Conservation (phyloP, 2,888 invertebrate genomes). For the Gnatocerus cornutus region DNA sequence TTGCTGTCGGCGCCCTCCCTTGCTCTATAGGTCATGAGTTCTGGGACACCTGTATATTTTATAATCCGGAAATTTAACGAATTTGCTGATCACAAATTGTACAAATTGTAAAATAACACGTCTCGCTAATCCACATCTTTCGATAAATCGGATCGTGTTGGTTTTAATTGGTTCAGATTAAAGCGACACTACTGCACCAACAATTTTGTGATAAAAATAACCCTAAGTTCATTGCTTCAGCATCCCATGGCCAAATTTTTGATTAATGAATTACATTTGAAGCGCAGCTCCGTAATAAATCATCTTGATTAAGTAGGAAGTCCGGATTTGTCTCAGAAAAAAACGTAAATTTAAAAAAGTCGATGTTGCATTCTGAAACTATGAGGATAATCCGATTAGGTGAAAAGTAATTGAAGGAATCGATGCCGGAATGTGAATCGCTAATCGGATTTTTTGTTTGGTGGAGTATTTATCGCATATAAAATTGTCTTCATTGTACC, state of each 20-base stretch:
- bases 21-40: too few species aligned
- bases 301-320: slow-evolving; percentile 20
- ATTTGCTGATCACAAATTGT: too few species aligned
- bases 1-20: too few species aligned
- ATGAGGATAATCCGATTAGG: not conserved
- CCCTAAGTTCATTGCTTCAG: not conserved
- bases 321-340: slow-evolving; percentile 6
- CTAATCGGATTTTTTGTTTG: not conserved
- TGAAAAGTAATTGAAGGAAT: not conserved
- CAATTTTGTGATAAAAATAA: too few species aligned
- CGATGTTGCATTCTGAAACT: too few species aligned
- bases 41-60: too few species aligned
- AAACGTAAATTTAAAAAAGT: not conserved
- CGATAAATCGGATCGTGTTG: too few species aligned
- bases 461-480: not conserved
- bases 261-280: slow-evolving; percentile 4
- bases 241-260: not conserved
- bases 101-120: too few species aligned
- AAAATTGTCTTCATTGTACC: slow-evolving; percentile 9
- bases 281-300: slow-evolving; percentile 14
- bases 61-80: too few species aligned
- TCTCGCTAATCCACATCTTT: too few species aligned
- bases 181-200: too few species aligned
- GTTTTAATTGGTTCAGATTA: too few species aligned
- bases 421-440: not conserved